A percentile compares a stretch with the other conserved stretches of the same genome.
Evolutionary conservation across 64 coral and sea anemone genomes (phyloP).

Genomic region (Dendrophyllia cribrosa): DNA sequence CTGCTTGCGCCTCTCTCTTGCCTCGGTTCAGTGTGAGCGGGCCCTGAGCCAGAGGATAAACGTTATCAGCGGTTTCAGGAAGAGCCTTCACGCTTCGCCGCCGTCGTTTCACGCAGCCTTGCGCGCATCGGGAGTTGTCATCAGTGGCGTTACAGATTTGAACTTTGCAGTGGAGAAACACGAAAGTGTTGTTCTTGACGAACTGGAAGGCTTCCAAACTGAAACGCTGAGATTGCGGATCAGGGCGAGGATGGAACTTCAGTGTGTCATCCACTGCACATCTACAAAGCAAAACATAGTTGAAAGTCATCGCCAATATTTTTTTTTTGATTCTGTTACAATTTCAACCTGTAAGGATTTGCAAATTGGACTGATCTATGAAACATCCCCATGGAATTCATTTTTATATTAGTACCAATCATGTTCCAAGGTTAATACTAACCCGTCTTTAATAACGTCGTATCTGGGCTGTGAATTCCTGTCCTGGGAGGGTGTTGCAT

Average conservation of each 20-base stretch:
- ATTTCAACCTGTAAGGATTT: too few relatives aligned
- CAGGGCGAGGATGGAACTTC: constrained; percentile 11
- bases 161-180: constrained; percentile 85
- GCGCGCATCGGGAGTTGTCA: constrained; percentile 63
- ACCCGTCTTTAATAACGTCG: constrained; percentile 26
- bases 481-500: constrained; percentile 41
- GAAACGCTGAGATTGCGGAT: constrained; percentile 47
- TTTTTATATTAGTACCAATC: too few relatives aligned
- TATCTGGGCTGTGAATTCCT: constrained; percentile 27
- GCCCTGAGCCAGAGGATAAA: constrained; percentile 29
- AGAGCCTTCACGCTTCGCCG: neutral
- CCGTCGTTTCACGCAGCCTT: constrained; percentile 14
- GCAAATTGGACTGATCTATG: too few relatives aligned
- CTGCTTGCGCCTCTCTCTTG: neutral
- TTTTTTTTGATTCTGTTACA: too few relatives aligned
- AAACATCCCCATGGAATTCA: too few relatives aligned
- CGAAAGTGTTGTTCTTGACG: constrained; percentile 56
- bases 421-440: neutral
- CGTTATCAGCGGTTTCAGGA: neutral
- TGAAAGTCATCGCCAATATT: too few relatives aligned
- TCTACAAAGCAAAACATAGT: constrained; percentile 7
- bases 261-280: constrained; percentile 69
- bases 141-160: constrained; percentile 78
- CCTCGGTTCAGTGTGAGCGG: constrained; percentile 8
- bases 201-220: constrained; percentile 86